phyloP scores from a whole-genome alignment of 1,140 invertebrate genomes.

The Leptonema lineaticorne region DNA sequence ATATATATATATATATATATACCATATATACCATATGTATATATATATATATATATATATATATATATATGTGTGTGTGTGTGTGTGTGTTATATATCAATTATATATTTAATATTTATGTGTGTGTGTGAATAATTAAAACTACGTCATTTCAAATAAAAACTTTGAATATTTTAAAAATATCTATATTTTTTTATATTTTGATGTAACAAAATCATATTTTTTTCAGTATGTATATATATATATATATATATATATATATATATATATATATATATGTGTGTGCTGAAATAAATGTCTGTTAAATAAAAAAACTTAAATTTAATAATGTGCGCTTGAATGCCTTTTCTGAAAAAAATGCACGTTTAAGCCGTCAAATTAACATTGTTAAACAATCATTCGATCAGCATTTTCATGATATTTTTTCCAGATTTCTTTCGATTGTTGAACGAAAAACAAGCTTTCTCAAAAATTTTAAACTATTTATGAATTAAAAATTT shows the following conservation, averaged over 20 bases:
- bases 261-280: no score
- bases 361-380: slow-evolving; percentile 1
- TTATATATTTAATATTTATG: no score
- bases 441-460: not conserved
- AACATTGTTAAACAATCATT: slow-evolving; percentile 3
- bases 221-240: not conserved
- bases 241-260: not conserved
- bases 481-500: no score
- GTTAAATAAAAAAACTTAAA: not conserved
- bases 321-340: not conserved
- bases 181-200: no score
- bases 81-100: no score
- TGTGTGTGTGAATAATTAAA: no score
- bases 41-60: not conserved
- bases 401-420: not conserved
- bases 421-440: not conserved
- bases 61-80: not conserved
- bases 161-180: no score
- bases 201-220: no score
- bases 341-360: not conserved
- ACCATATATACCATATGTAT: not conserved
- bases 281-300: no score
- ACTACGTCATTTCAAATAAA: no score
- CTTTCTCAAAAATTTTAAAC: not conserved
- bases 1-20: no score